Base-by-base conservation (phyloP, 2,888 invertebrate species). In the Helobdella robusta region DNA sequence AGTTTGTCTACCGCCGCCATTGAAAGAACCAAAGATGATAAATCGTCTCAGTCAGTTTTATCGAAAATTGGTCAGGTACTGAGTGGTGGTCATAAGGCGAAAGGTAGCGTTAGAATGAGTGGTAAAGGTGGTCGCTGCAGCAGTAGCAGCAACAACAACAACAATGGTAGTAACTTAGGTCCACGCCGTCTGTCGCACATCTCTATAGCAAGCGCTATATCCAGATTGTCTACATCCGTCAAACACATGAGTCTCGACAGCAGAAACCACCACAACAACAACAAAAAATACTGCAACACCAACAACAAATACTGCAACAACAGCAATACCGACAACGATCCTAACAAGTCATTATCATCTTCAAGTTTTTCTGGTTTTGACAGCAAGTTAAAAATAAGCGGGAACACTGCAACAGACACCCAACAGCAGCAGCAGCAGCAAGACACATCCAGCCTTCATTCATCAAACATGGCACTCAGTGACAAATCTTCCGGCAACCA, bases 301-400 rank as follows among this genome's bases (percentile, higher is more conserved):
- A 60, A 60, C 25, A 23, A 8, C n/a, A 30, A 28, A 3, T 8
- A 25, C 52, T n/a, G 2, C 48, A 56, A 11, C 30, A 6, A n/a
- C 8, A 32, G 28, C n/a, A 32, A 56, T 8, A 28, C 28, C 30
- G 56, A 30, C 15, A n/a, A n/a, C n/a, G 25, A 11, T 56, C 32
- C 56, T n/a, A 56, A 56, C 32, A 30, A 28, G 5, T 30, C 28
- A 30, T 28, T 56, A 11, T 56, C 56, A n/a, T 56, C 56, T n/a
- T 30, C 25, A 28, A 56, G 56, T 30, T 56, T 56, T 56, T 56
- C 56, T 8, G 56, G 56, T 30, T 56, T 56, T 28, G 56, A 56
- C 32, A 32, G 56, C 20, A n/a, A 25, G 15, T 30, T 30, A 32
- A 48, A 20, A 18, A 48, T 23, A 48, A 6, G 20, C n/a, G n/a